phyloP scores from a whole-genome alignment of 2,113 vertebrate species.

The Gyps fulvus region DNA sequence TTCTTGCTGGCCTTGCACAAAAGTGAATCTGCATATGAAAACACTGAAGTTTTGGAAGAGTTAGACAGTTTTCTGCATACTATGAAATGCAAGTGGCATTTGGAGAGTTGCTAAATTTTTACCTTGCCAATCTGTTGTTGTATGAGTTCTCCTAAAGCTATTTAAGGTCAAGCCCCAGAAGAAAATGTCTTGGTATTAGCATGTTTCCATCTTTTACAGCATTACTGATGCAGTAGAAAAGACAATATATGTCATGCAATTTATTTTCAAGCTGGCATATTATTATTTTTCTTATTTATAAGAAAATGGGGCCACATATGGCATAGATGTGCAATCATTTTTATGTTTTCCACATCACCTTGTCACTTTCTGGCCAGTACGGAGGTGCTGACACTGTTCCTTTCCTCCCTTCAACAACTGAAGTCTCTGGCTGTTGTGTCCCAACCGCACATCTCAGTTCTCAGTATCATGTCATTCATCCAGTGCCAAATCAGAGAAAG shows the following conservation, averaged over 20 bases:
- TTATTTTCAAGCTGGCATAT: not conserved
- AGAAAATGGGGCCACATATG: not conserved
- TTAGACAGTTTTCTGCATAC: not conserved
- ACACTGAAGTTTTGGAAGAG: not conserved
- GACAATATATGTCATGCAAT: not conserved
- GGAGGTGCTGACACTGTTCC: not conserved
- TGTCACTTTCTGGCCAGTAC: not conserved
- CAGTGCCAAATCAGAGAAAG: not conserved
- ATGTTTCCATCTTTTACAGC: not conserved
- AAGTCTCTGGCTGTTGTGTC: not conserved
- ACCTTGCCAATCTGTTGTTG: not conserved
- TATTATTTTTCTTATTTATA: not conserved
- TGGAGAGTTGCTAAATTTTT: not conserved
- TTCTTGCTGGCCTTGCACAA: slow-evolving; percentile 30
- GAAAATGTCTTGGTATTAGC: not conserved
- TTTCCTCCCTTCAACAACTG: not conserved
- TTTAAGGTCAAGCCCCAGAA: not conserved
- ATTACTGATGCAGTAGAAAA: not conserved
- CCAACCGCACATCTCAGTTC: not conserved
- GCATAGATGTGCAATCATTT: not conserved
- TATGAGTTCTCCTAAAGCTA: not conserved
- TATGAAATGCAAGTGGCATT: slow-evolving; percentile 1
- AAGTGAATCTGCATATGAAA: slow-evolving; percentile 33
- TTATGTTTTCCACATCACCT: not conserved
- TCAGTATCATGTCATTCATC: not conserved